phyloP scores from a whole-genome alignment of 2,797 vertebrate species.

The Bryconaethiops microstoma region DNA sequence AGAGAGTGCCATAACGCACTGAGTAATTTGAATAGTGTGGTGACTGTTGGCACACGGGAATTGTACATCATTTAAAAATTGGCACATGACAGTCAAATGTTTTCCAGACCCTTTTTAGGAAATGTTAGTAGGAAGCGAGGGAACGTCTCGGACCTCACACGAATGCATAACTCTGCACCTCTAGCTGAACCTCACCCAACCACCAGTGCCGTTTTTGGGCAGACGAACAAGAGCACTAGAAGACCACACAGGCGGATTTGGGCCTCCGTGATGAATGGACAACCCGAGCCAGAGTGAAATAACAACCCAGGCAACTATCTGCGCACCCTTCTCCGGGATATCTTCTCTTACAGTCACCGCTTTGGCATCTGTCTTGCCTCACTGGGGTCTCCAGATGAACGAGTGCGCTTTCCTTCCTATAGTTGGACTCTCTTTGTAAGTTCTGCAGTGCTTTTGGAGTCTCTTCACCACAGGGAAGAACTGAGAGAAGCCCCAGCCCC shows the following conservation, averaged over 20 bases:
- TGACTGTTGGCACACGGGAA: background rate
- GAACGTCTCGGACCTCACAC: background rate
- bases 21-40: background rate
- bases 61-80: background rate
- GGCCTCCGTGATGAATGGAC: constrained; percentile 31
- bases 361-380: constrained; percentile 30
- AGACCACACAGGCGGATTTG: constrained; percentile 36
- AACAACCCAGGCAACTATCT: background rate
- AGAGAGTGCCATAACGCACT: too few species aligned
- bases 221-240: constrained; percentile 23
- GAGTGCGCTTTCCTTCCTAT: background rate
- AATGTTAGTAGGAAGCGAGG: constrained; percentile 31
- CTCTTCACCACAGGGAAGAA: constrained; percentile 41
- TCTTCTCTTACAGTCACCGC: background rate
- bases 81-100: background rate
- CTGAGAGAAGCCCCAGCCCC: constrained; percentile 56
- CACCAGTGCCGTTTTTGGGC: background rate
- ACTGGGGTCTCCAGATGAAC: constrained; percentile 9
- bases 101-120: constrained; percentile 26
- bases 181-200: constrained; percentile 39
- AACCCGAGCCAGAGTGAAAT: constrained; percentile 31
- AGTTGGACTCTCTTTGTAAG: background rate
- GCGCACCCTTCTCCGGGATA: constrained; percentile 5
- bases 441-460: constrained; percentile 9
- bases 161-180: constrained; percentile 14